Conservation (phyloP, 2,113 vertebrate species). For the Benitochromis conjunctus region DNA sequence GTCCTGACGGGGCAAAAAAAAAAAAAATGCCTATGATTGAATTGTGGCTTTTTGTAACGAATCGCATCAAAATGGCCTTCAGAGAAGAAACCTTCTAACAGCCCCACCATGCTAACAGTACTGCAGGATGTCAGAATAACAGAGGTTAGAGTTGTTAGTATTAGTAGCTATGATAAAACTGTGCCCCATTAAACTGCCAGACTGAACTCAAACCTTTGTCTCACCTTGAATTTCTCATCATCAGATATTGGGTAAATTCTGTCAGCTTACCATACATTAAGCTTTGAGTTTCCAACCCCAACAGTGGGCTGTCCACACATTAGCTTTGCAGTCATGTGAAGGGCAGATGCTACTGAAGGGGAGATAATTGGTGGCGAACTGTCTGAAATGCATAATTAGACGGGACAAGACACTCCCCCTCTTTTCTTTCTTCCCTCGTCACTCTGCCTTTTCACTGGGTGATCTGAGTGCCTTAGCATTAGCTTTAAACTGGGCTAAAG, state of each 20-base stretch:
- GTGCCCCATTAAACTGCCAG: conserved; percentile 13
- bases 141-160: conserved; percentile 16
- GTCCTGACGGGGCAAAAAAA: conserved; percentile 24
- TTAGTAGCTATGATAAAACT: conserved; percentile 16
- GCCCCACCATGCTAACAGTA: background rate
- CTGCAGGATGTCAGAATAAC: background rate
- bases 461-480: conserved; percentile 68
- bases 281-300: conserved; percentile 37
- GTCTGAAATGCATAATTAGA: conserved; percentile 81
- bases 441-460: conserved; percentile 46
- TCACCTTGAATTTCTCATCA: conserved; percentile 53
- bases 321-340: conserved; percentile 71
- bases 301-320: conserved; percentile 63
- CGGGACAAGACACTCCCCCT: conserved; percentile 69
- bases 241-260: conserved; percentile 35
- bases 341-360: conserved; percentile 75
- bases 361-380: conserved; percentile 76
- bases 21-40: conserved; percentile 11
- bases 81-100: background rate
- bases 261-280: conserved; percentile 53
- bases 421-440: conserved; percentile 49
- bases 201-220: conserved; percentile 10
- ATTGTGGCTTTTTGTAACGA: conserved; percentile 20
- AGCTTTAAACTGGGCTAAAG: conserved; percentile 76
- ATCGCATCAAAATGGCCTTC: conserved; percentile 4